These are phyloP conservation scores for Oenanthe melanoleuca DNA, from an alignment of 2,113 vertebrate genomes.

Conservation along the genomic window DNA sequence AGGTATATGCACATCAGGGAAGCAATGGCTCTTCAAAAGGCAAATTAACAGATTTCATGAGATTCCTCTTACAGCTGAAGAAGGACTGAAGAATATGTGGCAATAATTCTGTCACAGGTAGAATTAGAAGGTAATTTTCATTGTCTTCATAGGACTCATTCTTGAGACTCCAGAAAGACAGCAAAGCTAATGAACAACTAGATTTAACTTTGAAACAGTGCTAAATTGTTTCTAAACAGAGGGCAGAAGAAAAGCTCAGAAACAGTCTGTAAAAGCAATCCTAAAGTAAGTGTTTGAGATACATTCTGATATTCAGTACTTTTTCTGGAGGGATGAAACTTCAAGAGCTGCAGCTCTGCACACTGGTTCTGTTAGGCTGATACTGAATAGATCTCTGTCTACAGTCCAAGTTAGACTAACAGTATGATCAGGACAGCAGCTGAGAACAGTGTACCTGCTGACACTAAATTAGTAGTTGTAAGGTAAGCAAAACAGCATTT, in stretches of 20 bases:
- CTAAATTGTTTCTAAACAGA: not conserved
- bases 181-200: not conserved
- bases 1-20: not conserved
- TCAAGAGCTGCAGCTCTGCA: not conserved
- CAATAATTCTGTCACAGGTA: not conserved
- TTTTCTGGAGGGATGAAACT: not conserved
- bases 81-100: not conserved
- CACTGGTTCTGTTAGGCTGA: not conserved
- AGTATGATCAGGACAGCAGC: not conserved
- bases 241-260: not conserved
- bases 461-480: not conserved
- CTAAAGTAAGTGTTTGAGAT: not conserved
- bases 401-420: not conserved
- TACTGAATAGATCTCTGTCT: not conserved
- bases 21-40: not conserved
- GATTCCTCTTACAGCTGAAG: not conserved
- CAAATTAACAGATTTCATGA: not conserved
- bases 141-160: not conserved
- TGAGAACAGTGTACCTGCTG: not conserved
- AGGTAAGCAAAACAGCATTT: not conserved
- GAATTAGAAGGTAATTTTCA: not conserved
- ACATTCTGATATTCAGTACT: not conserved
- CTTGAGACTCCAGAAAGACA: not conserved
- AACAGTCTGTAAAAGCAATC: not conserved
- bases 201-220: not conserved